Evolutionary conservation across 1,140 invertebrate species (phyloP), one percentile per base, ranked within the genome.

Genomic region (Sipha flava): DNA sequence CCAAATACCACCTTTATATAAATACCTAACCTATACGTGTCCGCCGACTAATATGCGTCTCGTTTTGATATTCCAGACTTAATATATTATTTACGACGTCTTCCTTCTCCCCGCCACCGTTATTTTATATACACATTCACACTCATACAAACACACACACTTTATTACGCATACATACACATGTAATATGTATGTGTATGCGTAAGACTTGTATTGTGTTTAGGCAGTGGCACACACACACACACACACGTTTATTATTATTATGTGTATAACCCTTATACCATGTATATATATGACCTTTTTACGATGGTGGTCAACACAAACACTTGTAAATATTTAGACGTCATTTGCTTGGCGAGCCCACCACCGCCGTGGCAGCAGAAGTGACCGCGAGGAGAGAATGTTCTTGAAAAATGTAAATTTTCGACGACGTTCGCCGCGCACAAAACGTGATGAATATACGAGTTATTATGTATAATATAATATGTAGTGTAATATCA

Each of bases 261-360:
- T n/a, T n/a, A n/a, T n/a, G n/a, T n/a, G n/a, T n/a, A n/a, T n/a
- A n/a, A n/a, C n/a, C n/a, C n/a, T n/a, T n/a, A n/a, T n/a, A n/a
- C n/a, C n/a, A n/a, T n/a, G n/a, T n/a, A 54, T 23, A 54, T 14
- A 54, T 9, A 14, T 37, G 23, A 66, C 64, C 37, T 66, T 66
- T n/a, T 66, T 26, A 66, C 64, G 64, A 43, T 14, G 21, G 12
- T 26, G 64, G 64, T 66, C 64, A 66, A 66, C 64, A 18, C 64
- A 66, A 66, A 66, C 64, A 66, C 21, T 66, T 43, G 64, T 66
- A 43, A 66, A 66, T 66, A 66, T 66, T 66, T 66, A 66, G 64
- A 66, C 64, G 64, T 66, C 64, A 43, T 66, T 66, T 43, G 34
- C 5, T 43, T 21, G 37, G 21, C 0, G 1, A 4, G n/a, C 29